A percentile compares a stretch with the other conserved stretches of the same genome.
These are phyloP conservation scores for Ommatoiulus sabulosus DNA, from an alignment of 2,888 invertebrate species.

Conservation along the genomic window DNA sequence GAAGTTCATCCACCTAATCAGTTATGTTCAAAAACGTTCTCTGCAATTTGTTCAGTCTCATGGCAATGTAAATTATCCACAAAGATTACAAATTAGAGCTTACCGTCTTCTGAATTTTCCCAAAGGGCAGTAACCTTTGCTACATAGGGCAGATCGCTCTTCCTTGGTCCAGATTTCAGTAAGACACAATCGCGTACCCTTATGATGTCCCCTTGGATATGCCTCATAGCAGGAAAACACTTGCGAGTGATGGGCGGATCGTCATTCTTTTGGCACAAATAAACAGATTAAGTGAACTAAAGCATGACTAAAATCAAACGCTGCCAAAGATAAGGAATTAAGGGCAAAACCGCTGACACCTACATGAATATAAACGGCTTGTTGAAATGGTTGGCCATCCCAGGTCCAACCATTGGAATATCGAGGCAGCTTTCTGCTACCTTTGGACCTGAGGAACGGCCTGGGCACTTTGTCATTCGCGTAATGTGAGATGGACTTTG, in stretches of 20 bases:
- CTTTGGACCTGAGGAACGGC: constrained; percentile 52
- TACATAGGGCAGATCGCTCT: constrained; percentile 91
- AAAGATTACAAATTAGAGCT: constrained; percentile 62
- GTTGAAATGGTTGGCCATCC: constrained; percentile 85
- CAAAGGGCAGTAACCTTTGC: constrained; percentile 94
- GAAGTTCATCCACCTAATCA: no score
- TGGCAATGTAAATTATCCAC: no score
- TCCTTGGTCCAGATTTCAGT: constrained; percentile 84
- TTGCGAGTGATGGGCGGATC: constrained; percentile 79
- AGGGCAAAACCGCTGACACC: constrained; percentile 67
- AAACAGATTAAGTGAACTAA: not conserved
- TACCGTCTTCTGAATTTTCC: constrained; percentile 94
- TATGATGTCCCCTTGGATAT: constrained; percentile 86
- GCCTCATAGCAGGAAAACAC: constrained; percentile 92
- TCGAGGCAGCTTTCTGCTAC: constrained; percentile 59
- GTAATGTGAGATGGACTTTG: constrained; percentile 7
- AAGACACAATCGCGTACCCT: constrained; percentile 91
- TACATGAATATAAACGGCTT: constrained; percentile 89
- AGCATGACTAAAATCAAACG: not conserved
- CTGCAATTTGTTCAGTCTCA: no score
- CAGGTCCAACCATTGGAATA: constrained; percentile 96
- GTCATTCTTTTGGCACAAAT: constrained; percentile 74
- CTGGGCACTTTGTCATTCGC: constrained; percentile 51
- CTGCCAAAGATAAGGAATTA: constrained; percentile 41
- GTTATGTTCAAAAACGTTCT: no score